Percentiles rank a stretch among this genome's conserved stretches.
Evolutionary conservation across 2,888 invertebrate genomes (phyloP).

Genomic region (Chalcis sispes): DNA sequence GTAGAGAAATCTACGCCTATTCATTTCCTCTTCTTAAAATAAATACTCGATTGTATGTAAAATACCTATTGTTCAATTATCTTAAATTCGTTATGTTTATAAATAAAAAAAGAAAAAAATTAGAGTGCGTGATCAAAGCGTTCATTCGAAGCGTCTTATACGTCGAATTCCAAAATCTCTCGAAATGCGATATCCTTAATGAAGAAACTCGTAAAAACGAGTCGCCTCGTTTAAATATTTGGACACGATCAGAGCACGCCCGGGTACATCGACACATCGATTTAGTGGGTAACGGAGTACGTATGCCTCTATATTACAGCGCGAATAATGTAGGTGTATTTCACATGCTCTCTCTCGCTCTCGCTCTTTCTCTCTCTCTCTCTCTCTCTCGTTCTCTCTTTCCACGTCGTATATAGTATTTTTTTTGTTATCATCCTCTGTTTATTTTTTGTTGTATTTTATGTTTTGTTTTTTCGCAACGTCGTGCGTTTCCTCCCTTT

Average conservation of each 20-base stretch:
- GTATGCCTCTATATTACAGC: constrained; percentile 72
- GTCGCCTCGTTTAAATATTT: constrained; percentile 20
- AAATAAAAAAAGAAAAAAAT: constrained; percentile 21
- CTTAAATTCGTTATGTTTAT: not conserved
- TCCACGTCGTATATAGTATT: constrained; percentile 37
- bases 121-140: constrained; percentile 42
- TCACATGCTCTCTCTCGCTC: constrained; percentile 33
- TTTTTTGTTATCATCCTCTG: constrained; percentile 34
- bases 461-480: constrained; percentile 30
- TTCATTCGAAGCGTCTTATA: constrained; percentile 20
- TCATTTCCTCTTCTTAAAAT: constrained; percentile 7
- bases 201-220: constrained; percentile 3
- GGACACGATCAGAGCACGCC: constrained; percentile 67
- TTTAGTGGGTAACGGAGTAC: constrained; percentile 69
- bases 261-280: constrained; percentile 73
- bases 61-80: constrained; percentile 13
- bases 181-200: not conserved
- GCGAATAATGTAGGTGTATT: constrained; percentile 67
- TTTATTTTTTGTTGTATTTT: constrained; percentile 35
- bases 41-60: constrained; percentile 25
- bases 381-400: constrained; percentile 4
- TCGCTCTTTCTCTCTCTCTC: constrained; percentile 37
- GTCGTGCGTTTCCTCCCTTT: constrained; percentile 22
- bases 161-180: not conserved
- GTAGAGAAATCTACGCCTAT: not conserved